A percentile compares a stretch with the other conserved stretches of the same genome.
phyloP scores from a whole-genome alignment of 2,113 vertebrate genomes.

The Oreochromis niloticus region DNA sequence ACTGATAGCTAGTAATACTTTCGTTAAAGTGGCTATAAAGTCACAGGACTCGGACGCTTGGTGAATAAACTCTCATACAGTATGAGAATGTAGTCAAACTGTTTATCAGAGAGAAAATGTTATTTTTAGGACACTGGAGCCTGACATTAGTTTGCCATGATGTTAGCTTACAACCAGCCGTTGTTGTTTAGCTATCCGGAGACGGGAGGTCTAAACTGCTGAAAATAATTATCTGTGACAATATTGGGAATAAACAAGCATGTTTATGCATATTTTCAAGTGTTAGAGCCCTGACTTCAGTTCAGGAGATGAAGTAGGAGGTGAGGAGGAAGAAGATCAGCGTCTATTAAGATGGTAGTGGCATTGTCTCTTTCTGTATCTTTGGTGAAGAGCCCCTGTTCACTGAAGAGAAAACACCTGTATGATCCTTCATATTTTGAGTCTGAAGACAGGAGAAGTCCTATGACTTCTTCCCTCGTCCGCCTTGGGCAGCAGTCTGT shows the following conservation, averaged over 20 bases:
- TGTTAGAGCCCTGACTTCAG: too few relatives aligned
- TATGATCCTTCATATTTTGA: not conserved
- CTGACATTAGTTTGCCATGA: not conserved
- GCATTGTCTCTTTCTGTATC: not conserved
- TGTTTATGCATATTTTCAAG: too few relatives aligned
- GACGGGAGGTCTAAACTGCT: not conserved
- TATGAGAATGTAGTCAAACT: not conserved
- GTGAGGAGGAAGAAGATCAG: not conserved
- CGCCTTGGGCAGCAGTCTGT: not conserved
- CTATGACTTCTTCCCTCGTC: not conserved
- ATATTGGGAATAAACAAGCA: not conserved
- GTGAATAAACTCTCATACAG: not conserved
- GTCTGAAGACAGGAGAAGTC: not conserved
- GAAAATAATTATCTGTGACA: not conserved
- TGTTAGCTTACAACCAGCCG: too few relatives aligned
- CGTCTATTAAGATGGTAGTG: not conserved
- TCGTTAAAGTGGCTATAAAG: not conserved
- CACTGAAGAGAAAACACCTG: not conserved
- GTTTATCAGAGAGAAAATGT: not conserved
- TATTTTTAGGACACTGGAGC: not conserved
- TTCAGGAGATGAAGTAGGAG: too few relatives aligned
- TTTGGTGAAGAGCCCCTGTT: not conserved
- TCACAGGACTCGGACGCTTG: not conserved
- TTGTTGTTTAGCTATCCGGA: not conserved
- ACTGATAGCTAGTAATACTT: not conserved